Evolutionary conservation across 2,113 vertebrate genomes (phyloP), one percentile per base, ranked within the genome.

Genomic region (Camelus bactrianus): DNA sequence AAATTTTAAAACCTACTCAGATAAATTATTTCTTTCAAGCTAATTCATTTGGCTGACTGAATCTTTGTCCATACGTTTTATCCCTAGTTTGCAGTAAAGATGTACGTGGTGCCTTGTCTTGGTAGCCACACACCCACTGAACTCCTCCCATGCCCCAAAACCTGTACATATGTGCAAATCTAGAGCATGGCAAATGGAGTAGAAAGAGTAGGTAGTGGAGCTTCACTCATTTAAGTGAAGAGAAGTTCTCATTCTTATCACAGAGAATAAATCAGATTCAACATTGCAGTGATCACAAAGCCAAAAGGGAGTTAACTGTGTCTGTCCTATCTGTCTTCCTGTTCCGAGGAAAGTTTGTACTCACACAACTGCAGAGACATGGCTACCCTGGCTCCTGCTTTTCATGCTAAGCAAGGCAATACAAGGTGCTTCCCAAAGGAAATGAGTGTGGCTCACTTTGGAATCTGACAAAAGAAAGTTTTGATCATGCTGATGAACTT

Each of bases 21-120:
- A 80, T 84, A 91, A 88, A 22, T 38, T 32, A 42, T 65, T 28
- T 65, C 30, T 69, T 85, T 80, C 6, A 65, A 97, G 62, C 70
- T 69, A 72, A 81, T 60, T 92, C 69, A 76, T 62, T 83, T 92
- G 62, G 2, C 42, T 56, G 38, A 65, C 50, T 70, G 24, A 19
- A 56, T 77, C 46, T 93, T 91, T 95, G 16, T 12, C 67, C 72
- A 22, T 81, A 20, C 73, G 12, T 93, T 91, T 86, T 85, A 30
- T 62, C 28, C 84, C 70, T 91, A 76, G 77, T 17, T 88, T 77
- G 38, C 48, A 32, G 38, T 56, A 46, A 86, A 87, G 16, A n/a
- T 8, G 9, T 67, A 65, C 5, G 10, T 35, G 0, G 5, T 70
- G 1, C 12, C n/a, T 83, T 90, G 6, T 54, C 22, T 91, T 70